A percentile compares a stretch with the other conserved stretches of the same genome.
Conservation (phyloP, 1,140 invertebrate genomes). For the Aradophagus sp. region DNA sequence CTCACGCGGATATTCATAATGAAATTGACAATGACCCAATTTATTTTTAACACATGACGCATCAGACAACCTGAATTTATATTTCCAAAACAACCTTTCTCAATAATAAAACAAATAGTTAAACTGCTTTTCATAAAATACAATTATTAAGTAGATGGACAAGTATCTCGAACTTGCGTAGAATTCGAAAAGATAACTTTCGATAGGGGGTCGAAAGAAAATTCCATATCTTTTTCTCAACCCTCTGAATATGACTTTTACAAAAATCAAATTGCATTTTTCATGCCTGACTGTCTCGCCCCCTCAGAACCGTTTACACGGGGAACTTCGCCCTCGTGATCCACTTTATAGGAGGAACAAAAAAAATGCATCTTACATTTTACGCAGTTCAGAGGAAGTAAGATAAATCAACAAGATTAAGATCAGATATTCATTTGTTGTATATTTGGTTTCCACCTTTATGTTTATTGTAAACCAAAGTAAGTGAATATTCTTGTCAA, state of each 20-base stretch:
- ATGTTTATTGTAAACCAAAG: conserved; percentile 1
- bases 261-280: conserved; percentile 56
- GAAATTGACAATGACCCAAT: too few species aligned
- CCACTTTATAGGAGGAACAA: conserved; percentile 33
- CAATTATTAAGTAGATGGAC: conserved; percentile 40
- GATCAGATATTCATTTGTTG: conserved; percentile 37
- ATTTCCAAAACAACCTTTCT: conserved; percentile 13
- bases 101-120: conserved; percentile 38
- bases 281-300: conserved; percentile 42
- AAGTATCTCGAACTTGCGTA: conserved; percentile 28
- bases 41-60: too few species aligned
- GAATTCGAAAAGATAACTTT: conserved; percentile 42
- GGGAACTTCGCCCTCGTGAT: conserved; percentile 48
- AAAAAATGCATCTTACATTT: conserved; percentile 49
- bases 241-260: conserved; percentile 46
- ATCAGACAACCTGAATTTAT: conserved; percentile 1
- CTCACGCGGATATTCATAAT: too few species aligned
- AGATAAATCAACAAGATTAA: conserved; percentile 39
- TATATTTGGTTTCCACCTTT: neutral
- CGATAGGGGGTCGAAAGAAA: conserved; percentile 50
- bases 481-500: neutral
- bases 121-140: conserved; percentile 43
- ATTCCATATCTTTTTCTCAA: conserved; percentile 33
- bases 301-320: conserved; percentile 44
- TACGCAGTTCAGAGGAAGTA: conserved; percentile 28